Conservation (phyloP, 2,888 invertebrate genomes). For the Prosopocoilus inquinatus region DNA sequence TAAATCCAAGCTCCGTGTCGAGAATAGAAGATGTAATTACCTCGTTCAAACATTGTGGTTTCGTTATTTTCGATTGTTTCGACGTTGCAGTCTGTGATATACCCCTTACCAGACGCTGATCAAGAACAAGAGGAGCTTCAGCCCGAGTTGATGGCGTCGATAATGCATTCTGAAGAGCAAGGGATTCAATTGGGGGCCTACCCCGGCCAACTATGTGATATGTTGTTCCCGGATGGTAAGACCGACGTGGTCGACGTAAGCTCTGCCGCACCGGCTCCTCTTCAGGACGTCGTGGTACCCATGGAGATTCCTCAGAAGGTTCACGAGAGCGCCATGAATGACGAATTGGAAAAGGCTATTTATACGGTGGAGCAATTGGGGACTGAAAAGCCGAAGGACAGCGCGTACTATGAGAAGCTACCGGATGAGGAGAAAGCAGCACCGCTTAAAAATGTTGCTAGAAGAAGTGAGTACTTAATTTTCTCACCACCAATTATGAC, state of each 20-base stretch:
- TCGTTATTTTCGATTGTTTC: slow-evolving; percentile 4
- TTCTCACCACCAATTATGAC: too few relatives aligned
- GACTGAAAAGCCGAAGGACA: slow-evolving; percentile 13
- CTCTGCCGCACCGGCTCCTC: slow-evolving; percentile 42
- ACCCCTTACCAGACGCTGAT: slow-evolving; percentile 37
- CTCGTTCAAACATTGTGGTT: not conserved
- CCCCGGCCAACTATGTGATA: slow-evolving; percentile 40
- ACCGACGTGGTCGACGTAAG: slow-evolving; percentile 26
- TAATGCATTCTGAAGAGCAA: slow-evolving; percentile 46
- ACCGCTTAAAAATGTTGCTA: slow-evolving; percentile 4
- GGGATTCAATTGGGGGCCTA: slow-evolving; percentile 40
- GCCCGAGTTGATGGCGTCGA: slow-evolving; percentile 44
- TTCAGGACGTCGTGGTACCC: slow-evolving; percentile 45
- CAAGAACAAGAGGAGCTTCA: slow-evolving; percentile 39
- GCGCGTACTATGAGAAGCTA: not conserved
- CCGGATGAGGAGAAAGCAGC: slow-evolving; percentile 3
- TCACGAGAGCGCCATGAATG: slow-evolving; percentile 32
- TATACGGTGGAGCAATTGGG: slow-evolving; percentile 21
- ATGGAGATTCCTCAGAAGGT: slow-evolving; percentile 28
- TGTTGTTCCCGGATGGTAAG: slow-evolving; percentile 35
- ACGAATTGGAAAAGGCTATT: slow-evolving; percentile 34
- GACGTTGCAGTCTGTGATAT: slow-evolving; percentile 33
- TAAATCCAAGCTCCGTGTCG: slow-evolving; percentile 38
- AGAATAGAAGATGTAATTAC: slow-evolving; percentile 36
- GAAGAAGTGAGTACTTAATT: not conserved